Base-by-base conservation (phyloP, 2,797 vertebrate genomes). In the Carapus acus region DNA sequence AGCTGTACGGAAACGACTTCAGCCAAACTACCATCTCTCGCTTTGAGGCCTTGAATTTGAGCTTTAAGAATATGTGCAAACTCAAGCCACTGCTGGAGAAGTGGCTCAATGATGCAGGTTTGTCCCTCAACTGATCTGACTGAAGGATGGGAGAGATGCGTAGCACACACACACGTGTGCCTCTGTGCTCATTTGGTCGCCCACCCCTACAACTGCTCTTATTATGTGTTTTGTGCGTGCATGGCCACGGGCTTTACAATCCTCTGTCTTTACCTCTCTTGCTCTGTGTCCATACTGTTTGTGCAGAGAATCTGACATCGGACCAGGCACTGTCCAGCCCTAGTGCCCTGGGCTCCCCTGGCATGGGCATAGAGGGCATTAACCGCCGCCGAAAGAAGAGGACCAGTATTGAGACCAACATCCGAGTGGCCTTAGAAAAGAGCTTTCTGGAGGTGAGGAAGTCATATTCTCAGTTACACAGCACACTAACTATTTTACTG, bases 11-110 rank as follows among this genome's bases (percentile, higher is more conserved):
- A 88, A 99, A 99, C 59, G 96, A 99, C 88, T 99, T 99, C 87
- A 98, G 96, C 89, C 96, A 99, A 89, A 99, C 96, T 71, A 99
- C 96, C 85, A 99, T 99, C 86, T 99, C 96, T 85, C 95, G 96
- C 86, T 98, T 99, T 76, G 96, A 99, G 93, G 96, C 96, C 92
- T 94, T 99, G 93, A 99, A 99, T 86, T 92, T 99, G 89, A 98
- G 96, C 92, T 98, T 99, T 93, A 98, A 99, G 89, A 99, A 98
- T 88, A 99, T 99, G 96, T 99, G 96, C 91, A 99, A 99, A 87
- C 92, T 99, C 79, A 98, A 98, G 88, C 96, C 96, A 65, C 89
- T 99, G 87, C 85, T 99, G 85, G 96, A 99, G 87, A 99, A 99
- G 89, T 98, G 96, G 95, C 91, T 98, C 58, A 99, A 97, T 66